Percentiles rank a stretch among this genome's conserved stretches.
Evolutionary conservation across 2,888 invertebrate species (phyloP).

Genomic region (Cryptocheilus praepositus): DNA sequence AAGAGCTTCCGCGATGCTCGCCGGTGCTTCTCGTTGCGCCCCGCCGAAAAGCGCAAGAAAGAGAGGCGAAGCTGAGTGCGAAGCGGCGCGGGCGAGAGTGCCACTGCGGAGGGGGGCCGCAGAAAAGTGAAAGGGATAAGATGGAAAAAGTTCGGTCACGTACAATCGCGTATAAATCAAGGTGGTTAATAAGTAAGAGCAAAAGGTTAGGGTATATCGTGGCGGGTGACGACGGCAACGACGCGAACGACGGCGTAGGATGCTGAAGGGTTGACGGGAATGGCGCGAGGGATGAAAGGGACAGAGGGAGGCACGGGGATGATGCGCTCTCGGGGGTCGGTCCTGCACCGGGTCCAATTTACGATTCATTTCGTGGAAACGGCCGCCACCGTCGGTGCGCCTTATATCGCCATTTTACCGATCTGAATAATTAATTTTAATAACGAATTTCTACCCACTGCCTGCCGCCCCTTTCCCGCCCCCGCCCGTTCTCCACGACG

Average conservation of each 20-base stretch:
- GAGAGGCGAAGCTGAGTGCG: conserved; percentile 12
- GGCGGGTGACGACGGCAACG: conserved; percentile 18
- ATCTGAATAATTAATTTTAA: conserved; percentile 74
- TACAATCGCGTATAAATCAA: conserved; percentile 69
- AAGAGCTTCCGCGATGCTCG: conserved; percentile 44
- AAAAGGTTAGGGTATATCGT: conserved; percentile 62
- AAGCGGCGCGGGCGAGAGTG: conserved; percentile 15
- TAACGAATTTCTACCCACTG: conserved; percentile 67
- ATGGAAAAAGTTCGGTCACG: conserved; percentile 68
- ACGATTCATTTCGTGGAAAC: conserved; percentile 73
- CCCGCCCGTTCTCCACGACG: not conserved
- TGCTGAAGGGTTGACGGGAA: conserved; percentile 16
- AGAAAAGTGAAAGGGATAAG: conserved; percentile 45
- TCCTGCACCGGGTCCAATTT: conserved; percentile 70
- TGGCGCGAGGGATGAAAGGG: conserved; percentile 20
- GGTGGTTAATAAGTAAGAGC: conserved; percentile 67
- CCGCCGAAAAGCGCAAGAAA: conserved; percentile 12
- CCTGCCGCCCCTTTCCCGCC: conserved; percentile 26
- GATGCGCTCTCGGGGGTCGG: conserved; percentile 57
- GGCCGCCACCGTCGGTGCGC: conserved; percentile 65
- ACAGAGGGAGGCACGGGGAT: conserved; percentile 38
- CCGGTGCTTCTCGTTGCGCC: conserved; percentile 3
- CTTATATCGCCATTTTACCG: conserved; percentile 73
- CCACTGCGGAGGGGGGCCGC: conserved; percentile 11
- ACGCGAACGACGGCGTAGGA: conserved; percentile 34